Evolutionary conservation across 2,888 invertebrate species (phyloP).

Genomic region (Andrena trimmerana): DNA sequence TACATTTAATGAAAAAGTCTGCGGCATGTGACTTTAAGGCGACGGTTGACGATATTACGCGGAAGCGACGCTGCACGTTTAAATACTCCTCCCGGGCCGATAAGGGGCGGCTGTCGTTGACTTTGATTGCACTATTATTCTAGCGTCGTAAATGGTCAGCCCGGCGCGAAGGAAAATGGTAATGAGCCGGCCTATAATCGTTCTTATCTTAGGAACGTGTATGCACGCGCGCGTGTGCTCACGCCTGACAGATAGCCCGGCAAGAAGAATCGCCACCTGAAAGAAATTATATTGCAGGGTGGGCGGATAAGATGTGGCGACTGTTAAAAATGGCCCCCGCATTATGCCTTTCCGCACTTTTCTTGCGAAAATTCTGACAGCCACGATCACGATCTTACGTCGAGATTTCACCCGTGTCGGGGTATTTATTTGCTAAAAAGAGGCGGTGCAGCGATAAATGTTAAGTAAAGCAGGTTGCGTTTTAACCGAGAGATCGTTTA

Average conservation of each 20-base stretch:
- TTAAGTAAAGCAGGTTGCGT: background rate
- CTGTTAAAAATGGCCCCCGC: slow-evolving; percentile 44
- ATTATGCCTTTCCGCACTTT: slow-evolving; percentile 42
- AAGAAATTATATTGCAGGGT: slow-evolving; percentile 63
- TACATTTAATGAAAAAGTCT: too few species aligned
- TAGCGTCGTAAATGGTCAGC: slow-evolving; percentile 64
- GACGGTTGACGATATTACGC: slow-evolving; percentile 12
- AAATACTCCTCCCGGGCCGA: slow-evolving; percentile 60
- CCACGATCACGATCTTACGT: background rate
- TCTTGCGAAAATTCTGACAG: slow-evolving; percentile 22
- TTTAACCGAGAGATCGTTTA: background rate
- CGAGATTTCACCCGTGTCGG: background rate
- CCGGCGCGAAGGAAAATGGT: slow-evolving; percentile 67
- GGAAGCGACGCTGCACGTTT: slow-evolving; percentile 53
- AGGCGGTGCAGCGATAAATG: slow-evolving; percentile 1
- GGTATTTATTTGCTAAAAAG: slow-evolving; percentile 4
- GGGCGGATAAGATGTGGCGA: slow-evolving; percentile 53
- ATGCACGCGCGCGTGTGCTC: slow-evolving; percentile 52
- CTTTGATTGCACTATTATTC: slow-evolving; percentile 76
- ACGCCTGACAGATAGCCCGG: slow-evolving; percentile 38
- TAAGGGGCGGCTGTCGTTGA: slow-evolving; percentile 70
- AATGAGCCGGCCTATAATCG: slow-evolving; percentile 75
- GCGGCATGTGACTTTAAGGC: too few species aligned
- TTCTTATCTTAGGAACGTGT: slow-evolving; percentile 67
- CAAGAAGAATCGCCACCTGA: slow-evolving; percentile 48